A percentile compares a stretch with the other conserved stretches of the same genome.
These are phyloP conservation scores for Gymnothorax javanicus DNA, from an alignment of 2,797 vertebrate genomes.

Conservation along the genomic window DNA sequence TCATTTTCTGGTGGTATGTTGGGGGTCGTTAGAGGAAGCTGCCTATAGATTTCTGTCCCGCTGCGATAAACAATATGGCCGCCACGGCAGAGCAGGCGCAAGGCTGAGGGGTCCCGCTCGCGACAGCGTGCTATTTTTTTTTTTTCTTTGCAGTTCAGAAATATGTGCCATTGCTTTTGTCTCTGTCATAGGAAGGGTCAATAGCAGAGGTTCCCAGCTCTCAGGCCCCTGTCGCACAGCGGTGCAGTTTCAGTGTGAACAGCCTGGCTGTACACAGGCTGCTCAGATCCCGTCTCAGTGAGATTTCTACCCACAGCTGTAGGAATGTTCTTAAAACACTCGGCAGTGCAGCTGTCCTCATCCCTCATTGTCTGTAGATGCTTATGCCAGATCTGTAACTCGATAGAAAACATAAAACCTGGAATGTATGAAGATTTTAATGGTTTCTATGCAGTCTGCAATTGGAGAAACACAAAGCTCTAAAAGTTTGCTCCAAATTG, in stretches of 20 bases:
- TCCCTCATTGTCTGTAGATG: background rate
- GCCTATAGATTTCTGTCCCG: too few relatives aligned
- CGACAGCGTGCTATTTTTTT: background rate
- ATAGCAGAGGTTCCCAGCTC: background rate
- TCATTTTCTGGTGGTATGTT: too few relatives aligned
- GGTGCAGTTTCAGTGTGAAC: background rate
- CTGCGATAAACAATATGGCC: too few relatives aligned
- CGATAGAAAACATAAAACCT: constrained; percentile 11
- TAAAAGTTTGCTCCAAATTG: background rate
- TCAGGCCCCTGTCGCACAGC: background rate
- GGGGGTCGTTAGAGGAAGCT: too few relatives aligned
- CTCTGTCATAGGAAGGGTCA: background rate
- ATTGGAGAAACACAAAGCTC: background rate
- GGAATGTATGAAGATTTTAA: background rate
- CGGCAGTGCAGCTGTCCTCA: background rate
- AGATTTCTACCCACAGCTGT: too few relatives aligned
- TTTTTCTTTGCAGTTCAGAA: background rate
- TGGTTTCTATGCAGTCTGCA: background rate
- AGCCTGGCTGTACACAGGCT: background rate
- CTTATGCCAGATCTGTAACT: background rate
- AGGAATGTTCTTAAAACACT: background rate
- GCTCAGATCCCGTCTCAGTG: background rate
- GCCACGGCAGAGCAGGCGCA: too few relatives aligned
- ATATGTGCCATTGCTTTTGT: background rate
- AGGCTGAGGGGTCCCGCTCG: too few relatives aligned